Percentiles rank a stretch among this genome's conserved stretches.
These are phyloP conservation scores for Ceratosolen solmsi DNA, from an alignment of 1,140 invertebrate genomes.

Conservation along the genomic window DNA sequence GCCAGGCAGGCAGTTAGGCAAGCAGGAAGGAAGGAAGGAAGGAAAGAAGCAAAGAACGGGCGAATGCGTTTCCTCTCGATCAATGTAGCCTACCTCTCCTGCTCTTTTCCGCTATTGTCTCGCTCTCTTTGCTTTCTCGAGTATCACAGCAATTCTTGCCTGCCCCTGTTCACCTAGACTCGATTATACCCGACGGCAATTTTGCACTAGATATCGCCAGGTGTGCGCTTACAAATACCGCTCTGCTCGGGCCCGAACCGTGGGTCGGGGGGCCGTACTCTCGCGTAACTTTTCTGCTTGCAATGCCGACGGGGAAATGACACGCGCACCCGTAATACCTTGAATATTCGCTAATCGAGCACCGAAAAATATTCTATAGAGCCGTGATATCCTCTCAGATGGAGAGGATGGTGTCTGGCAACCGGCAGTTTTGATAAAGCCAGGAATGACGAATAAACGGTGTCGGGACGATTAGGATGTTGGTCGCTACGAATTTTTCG, in stretches of 20 bases:
- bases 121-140: background rate
- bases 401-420: background rate
- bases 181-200: background rate
- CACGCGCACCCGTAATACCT: too few relatives aligned
- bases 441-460: background rate
- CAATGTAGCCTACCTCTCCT: background rate
- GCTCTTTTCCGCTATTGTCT: background rate
- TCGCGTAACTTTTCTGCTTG: too few relatives aligned
- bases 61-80: constrained; percentile 21
- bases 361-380: background rate
- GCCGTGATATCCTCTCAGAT: background rate
- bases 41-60: background rate
- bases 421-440: background rate
- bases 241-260: background rate
- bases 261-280: too few relatives aligned
- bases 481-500: constrained; percentile 1
- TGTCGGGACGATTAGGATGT: background rate
- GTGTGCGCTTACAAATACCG: background rate
- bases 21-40: background rate
- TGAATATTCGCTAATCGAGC: background rate
- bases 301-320: too few relatives aligned
- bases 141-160: background rate
- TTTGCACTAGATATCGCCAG: background rate
- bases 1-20: background rate
- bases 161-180: background rate